Evolutionary conservation across 2,888 invertebrate species (phyloP), one percentile per base, ranked within the genome.

Genomic region (Clitarchus hookeri): DNA sequence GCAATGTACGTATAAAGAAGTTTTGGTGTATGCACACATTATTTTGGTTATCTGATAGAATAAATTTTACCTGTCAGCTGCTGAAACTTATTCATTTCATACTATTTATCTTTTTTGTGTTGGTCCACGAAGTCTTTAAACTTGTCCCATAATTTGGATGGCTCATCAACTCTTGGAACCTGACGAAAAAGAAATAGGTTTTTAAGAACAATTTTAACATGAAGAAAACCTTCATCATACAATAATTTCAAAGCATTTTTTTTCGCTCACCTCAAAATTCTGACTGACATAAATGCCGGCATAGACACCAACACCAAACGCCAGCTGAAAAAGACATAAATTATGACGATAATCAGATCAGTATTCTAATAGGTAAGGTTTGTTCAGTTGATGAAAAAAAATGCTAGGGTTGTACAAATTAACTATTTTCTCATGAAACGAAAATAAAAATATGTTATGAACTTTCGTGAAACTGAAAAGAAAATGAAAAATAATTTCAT

Each of bases 81-180:
- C 48, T 48, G 48, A 48, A 11, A 6, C 48, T 48, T 48, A 16
- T 48, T 48, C 16, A 1, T 48, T 48, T 13, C 16, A 36, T 79
- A 53, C 85, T 84, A 87, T 87, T 88, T 87, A 83, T 87, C 86
- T 87, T 90, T 93, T 86, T 90, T 90, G 88, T 96, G 95, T 88
- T 94, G 93, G 88, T 97, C 96, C 36, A 96, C 91, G 90, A 93
- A 95, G 85, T 94, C 94, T 91, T 95, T 95, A 82, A 96, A 91
- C 91, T 95, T 95, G 88, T 95, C 94, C 90, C 95, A 92, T 89
- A 97, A 90, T 89, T 94, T 95, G 87, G 92, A 91, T 6, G 98
- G 98, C 89, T 97, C 96, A 91, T 97, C 97, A 9, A 98, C 96
- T 91, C 95, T 94, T 12, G 97, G 97, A 88, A 97, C 93, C 97